Evolutionary conservation across 2,797 vertebrate species (phyloP).

Genomic region (Chelon labrosus): DNA sequence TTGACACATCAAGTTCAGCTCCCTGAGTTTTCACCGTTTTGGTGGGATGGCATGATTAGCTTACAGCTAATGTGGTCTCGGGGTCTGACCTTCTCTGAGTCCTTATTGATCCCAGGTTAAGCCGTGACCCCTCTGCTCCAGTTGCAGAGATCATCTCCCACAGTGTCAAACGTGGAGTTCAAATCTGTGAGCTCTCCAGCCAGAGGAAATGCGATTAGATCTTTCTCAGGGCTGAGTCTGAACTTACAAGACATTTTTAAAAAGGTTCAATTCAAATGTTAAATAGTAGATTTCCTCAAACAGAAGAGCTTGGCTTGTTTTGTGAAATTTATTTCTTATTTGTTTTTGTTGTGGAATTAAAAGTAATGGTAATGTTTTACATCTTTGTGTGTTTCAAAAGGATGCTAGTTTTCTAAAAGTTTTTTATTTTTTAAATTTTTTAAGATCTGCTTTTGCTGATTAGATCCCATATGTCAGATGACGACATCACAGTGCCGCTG

Average conservation of each 20-base stretch:
- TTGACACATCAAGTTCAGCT: neutral
- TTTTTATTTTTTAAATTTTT: too few relatives aligned
- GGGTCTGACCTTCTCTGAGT: constrained; percentile 17
- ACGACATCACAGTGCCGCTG: too few relatives aligned
- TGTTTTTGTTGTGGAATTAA: too few relatives aligned
- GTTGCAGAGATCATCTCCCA: neutral
- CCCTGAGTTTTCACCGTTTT: neutral
- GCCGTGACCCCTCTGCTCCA: constrained; percentile 1
- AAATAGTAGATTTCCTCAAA: too few relatives aligned
- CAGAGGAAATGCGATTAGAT: constrained; percentile 43
- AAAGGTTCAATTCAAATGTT: neutral
- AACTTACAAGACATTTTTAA: constrained; percentile 2
- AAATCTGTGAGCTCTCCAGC: constrained; percentile 6
- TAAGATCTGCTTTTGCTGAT: too few relatives aligned
- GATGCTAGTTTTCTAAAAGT: too few relatives aligned
- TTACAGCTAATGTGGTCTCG: neutral
- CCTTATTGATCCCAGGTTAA: constrained; percentile 33
- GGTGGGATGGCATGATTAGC: neutral
- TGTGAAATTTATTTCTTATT: too few relatives aligned
- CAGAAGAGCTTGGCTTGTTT: too few relatives aligned
- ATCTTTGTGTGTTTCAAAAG: too few relatives aligned
- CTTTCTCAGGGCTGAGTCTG: neutral
- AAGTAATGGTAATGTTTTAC: too few relatives aligned
- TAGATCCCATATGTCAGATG: too few relatives aligned
- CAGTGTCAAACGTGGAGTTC: constrained; percentile 7